Evolutionary conservation across 2,888 invertebrate species (phyloP), one percentile per base, ranked within the genome.

Genomic region (Diabrotica balteata): DNA sequence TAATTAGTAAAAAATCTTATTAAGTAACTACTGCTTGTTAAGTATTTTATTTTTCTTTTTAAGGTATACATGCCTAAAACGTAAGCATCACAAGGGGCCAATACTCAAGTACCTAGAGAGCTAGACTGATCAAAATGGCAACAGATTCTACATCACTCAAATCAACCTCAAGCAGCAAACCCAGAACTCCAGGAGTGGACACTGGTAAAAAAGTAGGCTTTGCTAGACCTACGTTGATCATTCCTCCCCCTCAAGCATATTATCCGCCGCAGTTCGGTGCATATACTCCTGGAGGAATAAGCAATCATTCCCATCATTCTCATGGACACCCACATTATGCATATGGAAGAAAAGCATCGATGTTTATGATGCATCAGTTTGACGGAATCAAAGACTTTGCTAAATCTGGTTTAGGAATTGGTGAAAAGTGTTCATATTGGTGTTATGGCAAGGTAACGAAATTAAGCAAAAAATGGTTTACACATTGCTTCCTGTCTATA

Each of bases 391-490:
- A 90, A 77, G 91, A 93, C 81, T 90, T 93, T 1, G 89, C 90
- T 9, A 94, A 93, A 79, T 90, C 91, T 65, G 94, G 95, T 42
- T 84, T 95, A 72, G 93, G 93, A 83, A 90, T 90, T 49, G 95
- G 95, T 68, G 95, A 95, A 83, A 94, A 93, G 81, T 88, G 90
- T 68, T 93, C 93, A 0, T 92, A 90, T 76, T 93, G 92, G 89
- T 84, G 93, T 70, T 93, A 93, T 80, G 90, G 91, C 72, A 93
- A 91, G 85, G 86, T 94, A 71, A 90, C 91, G 79, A 85, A 89
- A 64, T 89, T 90, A 86, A 95, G 94, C 2, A 90, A 89, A 78
- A 89, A 89, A 79, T 95, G 95, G 95, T 95, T 96, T 81, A 95
- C 95, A 50, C 95, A 96, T 84, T 89, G 94, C 70, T 95, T 95